phyloP scores from a whole-genome alignment of 2,888 invertebrate species.

The Torymus auratus region DNA sequence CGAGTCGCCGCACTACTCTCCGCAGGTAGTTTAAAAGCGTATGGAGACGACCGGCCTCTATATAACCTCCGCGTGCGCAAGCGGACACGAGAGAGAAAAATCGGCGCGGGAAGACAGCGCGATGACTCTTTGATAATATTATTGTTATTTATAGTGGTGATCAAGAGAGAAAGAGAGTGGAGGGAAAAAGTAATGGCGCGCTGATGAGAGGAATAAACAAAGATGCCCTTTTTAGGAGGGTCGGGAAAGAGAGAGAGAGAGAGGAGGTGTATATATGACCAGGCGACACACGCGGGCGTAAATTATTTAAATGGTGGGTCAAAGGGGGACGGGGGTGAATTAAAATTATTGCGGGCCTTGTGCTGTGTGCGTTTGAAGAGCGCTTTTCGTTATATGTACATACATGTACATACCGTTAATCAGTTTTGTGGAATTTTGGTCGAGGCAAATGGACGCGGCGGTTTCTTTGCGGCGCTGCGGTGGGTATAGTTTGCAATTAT shows the following conservation, averaged over 20 bases:
- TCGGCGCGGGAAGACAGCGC: conserved; percentile 21
- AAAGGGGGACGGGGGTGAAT: conserved; percentile 13
- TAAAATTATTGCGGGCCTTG: conserved; percentile 25
- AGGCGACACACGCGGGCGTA: conserved; percentile 29
- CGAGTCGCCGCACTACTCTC: conserved; percentile 46
- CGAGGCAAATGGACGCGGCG: neutral
- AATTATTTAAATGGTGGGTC: conserved; percentile 30
- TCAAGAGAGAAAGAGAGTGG: conserved; percentile 14
- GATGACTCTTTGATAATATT: conserved; percentile 54
- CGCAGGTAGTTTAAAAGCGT: conserved; percentile 51
- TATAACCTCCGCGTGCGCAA: conserved; percentile 24
- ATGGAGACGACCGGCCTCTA: conserved; percentile 29
- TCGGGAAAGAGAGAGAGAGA: neutral
- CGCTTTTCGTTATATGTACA: neutral
- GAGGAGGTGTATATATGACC: neutral
- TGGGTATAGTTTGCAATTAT: neutral
- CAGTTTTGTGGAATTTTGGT: conserved; percentile 24
- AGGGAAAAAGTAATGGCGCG: conserved; percentile 41
- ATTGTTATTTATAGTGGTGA: conserved; percentile 56
- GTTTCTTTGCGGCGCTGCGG: neutral
- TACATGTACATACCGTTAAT: conserved; percentile 28
- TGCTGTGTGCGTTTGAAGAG: conserved; percentile 9
- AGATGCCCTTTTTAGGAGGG: conserved; percentile 34
- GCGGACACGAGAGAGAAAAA: conserved; percentile 31
- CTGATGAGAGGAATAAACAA: conserved; percentile 57